Percentiles rank a stretch among this genome's conserved stretches.
phyloP scores from a whole-genome alignment of 1,140 invertebrate species.

The Lepidotrigona ventralis region DNA sequence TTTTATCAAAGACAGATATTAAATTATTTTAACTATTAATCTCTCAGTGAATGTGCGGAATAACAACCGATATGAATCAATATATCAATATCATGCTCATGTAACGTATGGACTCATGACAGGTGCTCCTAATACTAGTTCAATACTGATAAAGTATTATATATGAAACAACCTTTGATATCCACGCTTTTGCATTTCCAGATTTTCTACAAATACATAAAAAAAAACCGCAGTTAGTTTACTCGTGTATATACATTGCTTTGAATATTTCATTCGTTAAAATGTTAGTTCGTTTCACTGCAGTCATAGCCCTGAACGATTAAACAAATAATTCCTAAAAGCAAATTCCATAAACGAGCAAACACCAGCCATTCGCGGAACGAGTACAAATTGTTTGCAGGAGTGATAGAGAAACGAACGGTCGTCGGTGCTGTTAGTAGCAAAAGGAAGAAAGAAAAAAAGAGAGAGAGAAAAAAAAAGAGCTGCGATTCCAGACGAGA shows the following conservation, averaged over 20 bases:
- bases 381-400: background rate
- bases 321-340: background rate
- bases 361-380: background rate
- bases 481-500: slow-evolving; percentile 31
- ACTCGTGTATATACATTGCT: background rate
- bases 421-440: background rate
- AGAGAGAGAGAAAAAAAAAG: background rate
- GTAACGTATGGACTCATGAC: too few relatives aligned
- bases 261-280: background rate
- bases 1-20: too few relatives aligned
- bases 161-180: too few relatives aligned
- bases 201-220: too few relatives aligned
- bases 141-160: too few relatives aligned
- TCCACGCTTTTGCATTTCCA: too few relatives aligned
- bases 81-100: too few relatives aligned
- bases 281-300: background rate
- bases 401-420: background rate
- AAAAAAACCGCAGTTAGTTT: too few relatives aligned
- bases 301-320: background rate
- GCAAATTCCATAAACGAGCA: background rate
- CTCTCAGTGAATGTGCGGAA: too few relatives aligned
- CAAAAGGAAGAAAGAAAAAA: background rate
- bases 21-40: too few relatives aligned
- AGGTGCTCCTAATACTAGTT: too few relatives aligned
- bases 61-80: too few relatives aligned